Base-by-base conservation (phyloP, 2,888 invertebrate genomes). In the Tetramorium bicarinatum region DNA sequence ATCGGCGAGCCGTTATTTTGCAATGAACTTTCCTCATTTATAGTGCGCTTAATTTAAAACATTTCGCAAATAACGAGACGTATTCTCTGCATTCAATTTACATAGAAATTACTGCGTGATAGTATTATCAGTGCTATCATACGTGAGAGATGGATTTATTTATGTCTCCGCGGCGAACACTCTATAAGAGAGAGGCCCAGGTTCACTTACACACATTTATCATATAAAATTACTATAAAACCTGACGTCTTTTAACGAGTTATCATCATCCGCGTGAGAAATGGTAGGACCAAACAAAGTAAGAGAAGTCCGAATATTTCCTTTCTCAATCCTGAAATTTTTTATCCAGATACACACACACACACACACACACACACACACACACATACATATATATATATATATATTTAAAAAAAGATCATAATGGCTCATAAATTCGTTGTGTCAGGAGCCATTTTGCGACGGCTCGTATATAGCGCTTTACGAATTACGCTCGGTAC, bases 11-110 rank as follows among this genome's bases (percentile, higher is more conserved):
- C 34, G 21, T 71, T 61, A 59, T 59, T 69, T 69, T 11, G 72
- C 21, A 15, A 49, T 69, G n/a, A 72, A 80, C 72, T 72, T 80
- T 80, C n/a, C 59, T 49, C 79, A 72, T 59, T 69, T 56, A 77
- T 25, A 47, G 25, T 52, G 21, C 29, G 67, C 41, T 77, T 56
- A 52, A 77, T 67, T 67, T 41, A 54, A 64, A 69, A 67, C 25
- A 56, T 56, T 69, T 67, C 41, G 54, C 29, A 54, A 67, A 44
- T 77, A 67, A 67, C n/a, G 76, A 29, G n/a, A 56, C 54, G 25
- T 54, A 54, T 67, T 77, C 67, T 41, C 41, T 29, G 69, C 41
- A 49, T 47, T 72, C 59, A 21, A 59, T 56, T 80, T 47, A 72
- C 71, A 69, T 47, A 56, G 44, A 79, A 47, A 59, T 71, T 47